Percentiles rank a stretch among this genome's conserved stretches.
These are phyloP conservation scores for Phalacrocorax carbo DNA, from an alignment of 2,113 vertebrate genomes.

Conservation along the genomic window DNA sequence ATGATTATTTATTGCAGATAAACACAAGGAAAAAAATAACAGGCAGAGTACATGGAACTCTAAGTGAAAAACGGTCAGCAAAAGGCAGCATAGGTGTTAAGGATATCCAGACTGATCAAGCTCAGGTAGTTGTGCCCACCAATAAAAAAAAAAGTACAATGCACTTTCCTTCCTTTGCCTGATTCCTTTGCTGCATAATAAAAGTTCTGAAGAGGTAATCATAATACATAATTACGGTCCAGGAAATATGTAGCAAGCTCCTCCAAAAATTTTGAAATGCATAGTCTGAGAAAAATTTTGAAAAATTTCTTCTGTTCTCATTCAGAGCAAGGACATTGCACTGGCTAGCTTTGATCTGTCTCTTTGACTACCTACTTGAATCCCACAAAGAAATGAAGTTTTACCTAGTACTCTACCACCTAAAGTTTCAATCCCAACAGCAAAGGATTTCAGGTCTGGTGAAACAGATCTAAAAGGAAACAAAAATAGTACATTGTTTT, in stretches of 20 bases:
- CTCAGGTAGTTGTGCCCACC: not conserved
- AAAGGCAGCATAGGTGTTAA: not conserved
- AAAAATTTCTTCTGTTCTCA: not conserved
- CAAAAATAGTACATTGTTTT: not conserved
- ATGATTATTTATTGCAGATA: not conserved
- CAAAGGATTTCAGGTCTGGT: conserved; percentile 86
- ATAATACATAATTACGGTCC: not conserved
- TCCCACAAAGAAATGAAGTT: not conserved
- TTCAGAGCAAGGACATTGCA: not conserved
- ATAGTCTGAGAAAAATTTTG: not conserved
- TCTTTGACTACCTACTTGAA: not conserved
- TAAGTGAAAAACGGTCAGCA: not conserved
- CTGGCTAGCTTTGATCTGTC: not conserved
- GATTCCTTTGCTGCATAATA: not conserved
- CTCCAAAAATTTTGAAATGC: not conserved
- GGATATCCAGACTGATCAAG: not conserved
- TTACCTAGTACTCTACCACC: conserved; percentile 81
- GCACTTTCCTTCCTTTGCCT: not conserved
- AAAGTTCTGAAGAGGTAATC: not conserved
- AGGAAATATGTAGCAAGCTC: not conserved
- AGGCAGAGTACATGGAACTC: not conserved
- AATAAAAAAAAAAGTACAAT: not conserved
- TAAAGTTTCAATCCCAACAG: conserved; percentile 82
- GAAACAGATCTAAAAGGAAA: conserved; percentile 76
- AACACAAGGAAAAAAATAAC: not conserved